Conservation (phyloP, 2,888 invertebrate species). For the Pinctada fucata region DNA sequence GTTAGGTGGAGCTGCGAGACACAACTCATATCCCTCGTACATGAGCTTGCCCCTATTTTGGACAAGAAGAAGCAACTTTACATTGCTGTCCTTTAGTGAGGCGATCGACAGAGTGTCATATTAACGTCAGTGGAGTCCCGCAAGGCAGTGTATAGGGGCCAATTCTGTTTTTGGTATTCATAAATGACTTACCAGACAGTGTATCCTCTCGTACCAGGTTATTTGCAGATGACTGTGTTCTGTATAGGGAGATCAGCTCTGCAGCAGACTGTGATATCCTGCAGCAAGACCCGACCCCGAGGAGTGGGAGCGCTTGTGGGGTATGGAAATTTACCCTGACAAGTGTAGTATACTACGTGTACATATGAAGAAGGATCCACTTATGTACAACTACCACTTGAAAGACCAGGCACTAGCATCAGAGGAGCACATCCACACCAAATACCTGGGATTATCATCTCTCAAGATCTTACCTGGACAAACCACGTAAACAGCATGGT, state of each 20-base stretch:
- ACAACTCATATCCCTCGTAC: no score
- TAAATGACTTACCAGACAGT: no score
- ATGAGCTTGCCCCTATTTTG: no score
- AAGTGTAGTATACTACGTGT: not conserved
- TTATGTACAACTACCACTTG: not conserved
- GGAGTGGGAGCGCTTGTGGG: not conserved
- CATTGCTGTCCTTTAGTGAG: no score
- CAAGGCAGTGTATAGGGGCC: no score
- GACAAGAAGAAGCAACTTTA: no score
- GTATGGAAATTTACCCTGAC: slow-evolving; percentile 2
- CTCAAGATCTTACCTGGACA: not conserved
- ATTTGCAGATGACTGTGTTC: not conserved
- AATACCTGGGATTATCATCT: not conserved
- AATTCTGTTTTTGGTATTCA: no score
- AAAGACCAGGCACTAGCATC: not conserved
- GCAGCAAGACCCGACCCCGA: not conserved
- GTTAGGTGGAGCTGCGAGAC: no score
- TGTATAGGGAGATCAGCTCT: not conserved
- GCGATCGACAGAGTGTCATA: slow-evolving; percentile 1
- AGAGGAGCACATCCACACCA: not conserved
- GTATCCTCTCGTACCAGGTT: not conserved
- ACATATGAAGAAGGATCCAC: not conserved
- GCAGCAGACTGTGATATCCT: not conserved
- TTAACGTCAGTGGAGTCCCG: no score
- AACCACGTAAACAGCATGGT: not conserved